Evolutionary conservation across 2,113 vertebrate species (phyloP), one percentile per base, ranked within the genome.

Genomic region (Tachysurus fulvidraco): DNA sequence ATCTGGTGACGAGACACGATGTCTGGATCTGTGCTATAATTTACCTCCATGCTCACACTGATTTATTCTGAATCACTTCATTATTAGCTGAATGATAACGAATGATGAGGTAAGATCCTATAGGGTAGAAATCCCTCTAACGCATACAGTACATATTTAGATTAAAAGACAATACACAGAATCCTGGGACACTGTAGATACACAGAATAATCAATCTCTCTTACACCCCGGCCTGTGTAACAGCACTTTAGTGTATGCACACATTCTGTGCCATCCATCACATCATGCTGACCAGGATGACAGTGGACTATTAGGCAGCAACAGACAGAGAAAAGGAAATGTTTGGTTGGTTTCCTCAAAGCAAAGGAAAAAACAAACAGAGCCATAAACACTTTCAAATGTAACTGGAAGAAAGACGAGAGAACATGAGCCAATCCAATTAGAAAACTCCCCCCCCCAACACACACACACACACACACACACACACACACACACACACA

Each of bases 301-400:
- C 62, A 52, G 59, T 50, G 82, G 67, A 76, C 82, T 85, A 88
- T 90, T 82, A 87, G 60, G 74, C 85, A 82, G 50, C 65, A 54
- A 79, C 67, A 62, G 67, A 50, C 50, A 25, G 54, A 55, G 73
- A 87, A 52, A 30, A 17, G 54, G 19, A 41, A 30, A 88, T 85
- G 55, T 81, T 89, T 87, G 78, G 85, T 86, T 89, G 80, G 64
- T 76, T 83, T 57, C 88, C 88, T 88, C 62, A 46, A 86, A 77
- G 86, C 82, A 44, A 84, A 10, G 44, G 10, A 23, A 83, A 84
- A 89, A 73, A 85, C 73, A 55, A 30, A 88, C 44, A 86, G 74
- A 55, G 55, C 83, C 85, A 85, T 88, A 85, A 89, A 87, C 67
- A 69, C 30, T 65, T 50, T 85, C 64, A 73, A 85, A 86, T 91